Evolutionary conservation across 2,888 invertebrate genomes (phyloP).

Genomic region (Andricus quercusramuli): DNA sequence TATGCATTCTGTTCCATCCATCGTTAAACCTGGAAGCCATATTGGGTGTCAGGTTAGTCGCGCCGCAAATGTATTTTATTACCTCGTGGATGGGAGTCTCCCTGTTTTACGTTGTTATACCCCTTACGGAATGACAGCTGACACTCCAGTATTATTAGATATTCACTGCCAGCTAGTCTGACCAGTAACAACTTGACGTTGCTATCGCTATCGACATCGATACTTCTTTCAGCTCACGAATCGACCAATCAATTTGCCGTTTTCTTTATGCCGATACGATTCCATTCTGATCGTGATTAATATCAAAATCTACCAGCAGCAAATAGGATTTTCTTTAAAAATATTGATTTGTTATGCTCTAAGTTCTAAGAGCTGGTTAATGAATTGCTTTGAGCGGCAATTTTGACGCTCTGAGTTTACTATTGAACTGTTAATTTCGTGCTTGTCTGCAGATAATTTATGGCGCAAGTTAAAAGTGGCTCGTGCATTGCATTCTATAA

Average conservation of each 20-base stretch:
- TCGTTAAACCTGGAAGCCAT: conserved; percentile 57
- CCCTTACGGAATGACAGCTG: conserved; percentile 55
- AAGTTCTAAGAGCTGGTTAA: not conserved
- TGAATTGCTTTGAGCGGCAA: not conserved
- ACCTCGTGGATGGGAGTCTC: conserved; percentile 54
- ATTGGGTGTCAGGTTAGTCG: conserved; percentile 56
- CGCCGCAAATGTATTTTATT: conserved; percentile 58
- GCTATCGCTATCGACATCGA: conserved; percentile 12
- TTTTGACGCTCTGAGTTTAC: not conserved
- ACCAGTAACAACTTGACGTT: conserved; percentile 12
- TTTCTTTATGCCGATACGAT: not conserved
- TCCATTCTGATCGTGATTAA: conserved; percentile 6
- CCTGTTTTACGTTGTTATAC: conserved; percentile 52
- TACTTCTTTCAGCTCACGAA: conserved; percentile 12
- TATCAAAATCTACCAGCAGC: not conserved
- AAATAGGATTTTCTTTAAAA: not conserved
- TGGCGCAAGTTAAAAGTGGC: not conserved
- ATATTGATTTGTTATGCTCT: not conserved
- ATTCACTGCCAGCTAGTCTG: conserved; percentile 48
- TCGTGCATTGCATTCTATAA: not conserved
- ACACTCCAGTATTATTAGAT: conserved; percentile 57
- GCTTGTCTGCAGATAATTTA: not conserved
- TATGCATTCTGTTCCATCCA: conserved; percentile 47
- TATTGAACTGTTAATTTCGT: too few species aligned
- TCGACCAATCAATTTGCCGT: conserved; percentile 6